Percentiles rank a stretch among this genome's conserved stretches.
phyloP scores from a whole-genome alignment of 1,140 invertebrate species.

The Camponotus vicinus region DNA sequence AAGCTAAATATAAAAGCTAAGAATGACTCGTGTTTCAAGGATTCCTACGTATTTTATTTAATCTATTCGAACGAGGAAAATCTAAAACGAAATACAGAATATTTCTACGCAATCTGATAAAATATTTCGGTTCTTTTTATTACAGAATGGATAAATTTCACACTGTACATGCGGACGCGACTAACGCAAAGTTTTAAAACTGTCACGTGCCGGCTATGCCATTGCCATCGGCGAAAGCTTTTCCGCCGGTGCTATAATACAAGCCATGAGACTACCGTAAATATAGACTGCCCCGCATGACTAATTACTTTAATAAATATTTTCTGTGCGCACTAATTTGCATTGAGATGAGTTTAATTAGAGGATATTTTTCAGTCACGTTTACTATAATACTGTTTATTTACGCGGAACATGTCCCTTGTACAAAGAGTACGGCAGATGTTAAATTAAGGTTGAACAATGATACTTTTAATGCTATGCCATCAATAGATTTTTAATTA shows the following conservation, averaged over 20 bases:
- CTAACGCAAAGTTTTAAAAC: slow-evolving; percentile 43
- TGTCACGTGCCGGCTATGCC: slow-evolving; percentile 30
- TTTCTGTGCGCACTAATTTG: slow-evolving; percentile 53
- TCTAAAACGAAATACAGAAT: not conserved
- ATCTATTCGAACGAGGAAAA: not conserved
- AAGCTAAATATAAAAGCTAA: not conserved
- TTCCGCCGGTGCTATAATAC: slow-evolving; percentile 14
- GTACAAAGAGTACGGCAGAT: not conserved
- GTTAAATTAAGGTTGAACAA: slow-evolving; percentile 42
- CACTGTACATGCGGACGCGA: not conserved
- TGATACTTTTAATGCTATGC: not conserved
- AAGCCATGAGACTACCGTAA: slow-evolving; percentile 41
- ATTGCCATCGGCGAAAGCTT: slow-evolving; percentile 47
- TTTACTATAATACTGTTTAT: slow-evolving; percentile 36
- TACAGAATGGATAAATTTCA: not conserved
- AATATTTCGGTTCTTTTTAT: slow-evolving; percentile 7
- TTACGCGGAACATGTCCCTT: not conserved
- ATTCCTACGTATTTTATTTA: not conserved
- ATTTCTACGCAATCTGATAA: not conserved
- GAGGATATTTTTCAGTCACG: slow-evolving; percentile 59
- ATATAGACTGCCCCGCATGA: slow-evolving; percentile 51
- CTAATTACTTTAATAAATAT: slow-evolving; percentile 63
- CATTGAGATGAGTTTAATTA: slow-evolving; percentile 62
- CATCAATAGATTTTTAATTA: slow-evolving; percentile 26
- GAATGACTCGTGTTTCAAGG: not conserved